Evolutionary conservation across 2,113 vertebrate genomes (phyloP).

Genomic region (Deroptyus accipitrinus): DNA sequence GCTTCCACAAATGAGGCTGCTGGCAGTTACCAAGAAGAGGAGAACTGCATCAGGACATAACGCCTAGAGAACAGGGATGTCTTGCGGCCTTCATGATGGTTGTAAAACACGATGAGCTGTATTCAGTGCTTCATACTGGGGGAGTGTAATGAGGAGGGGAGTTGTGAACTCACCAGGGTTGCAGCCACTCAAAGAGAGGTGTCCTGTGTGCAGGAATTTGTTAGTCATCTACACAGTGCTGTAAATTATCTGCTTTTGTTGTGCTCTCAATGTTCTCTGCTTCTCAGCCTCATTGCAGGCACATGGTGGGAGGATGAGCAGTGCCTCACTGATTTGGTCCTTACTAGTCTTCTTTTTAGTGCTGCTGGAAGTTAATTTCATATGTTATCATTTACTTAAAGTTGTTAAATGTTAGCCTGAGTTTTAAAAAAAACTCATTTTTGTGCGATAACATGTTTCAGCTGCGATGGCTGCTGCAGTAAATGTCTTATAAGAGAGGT

Average conservation of each 20-base stretch:
- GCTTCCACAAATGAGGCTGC: constrained; percentile 29
- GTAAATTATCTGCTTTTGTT: neutral
- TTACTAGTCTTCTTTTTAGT: neutral
- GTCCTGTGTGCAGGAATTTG: neutral
- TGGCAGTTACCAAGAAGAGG: neutral
- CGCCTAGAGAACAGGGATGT: neutral
- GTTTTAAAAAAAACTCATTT: neutral
- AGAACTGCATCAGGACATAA: neutral
- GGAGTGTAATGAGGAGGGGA: neutral
- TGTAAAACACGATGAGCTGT: neutral
- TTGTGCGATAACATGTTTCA: constrained; percentile 4
- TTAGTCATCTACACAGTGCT: neutral
- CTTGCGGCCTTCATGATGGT: neutral
- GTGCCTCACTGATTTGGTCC: neutral
- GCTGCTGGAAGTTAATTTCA: constrained; percentile 42
- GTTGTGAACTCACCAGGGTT: neutral
- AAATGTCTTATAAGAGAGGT: constrained; percentile 22
- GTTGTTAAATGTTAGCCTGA: constrained; percentile 23
- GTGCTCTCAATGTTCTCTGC: neutral
- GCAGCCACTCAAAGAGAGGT: neutral
- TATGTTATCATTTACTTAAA: constrained; percentile 39
- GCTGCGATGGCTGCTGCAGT: neutral
- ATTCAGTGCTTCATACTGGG: neutral
- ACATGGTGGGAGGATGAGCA: fast-evolving
- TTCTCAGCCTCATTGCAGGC: neutral